A percentile compares a stretch with the other conserved stretches of the same genome.
Conservation (phyloP, 2,888 invertebrate species). For the Malacosoma neustria region DNA sequence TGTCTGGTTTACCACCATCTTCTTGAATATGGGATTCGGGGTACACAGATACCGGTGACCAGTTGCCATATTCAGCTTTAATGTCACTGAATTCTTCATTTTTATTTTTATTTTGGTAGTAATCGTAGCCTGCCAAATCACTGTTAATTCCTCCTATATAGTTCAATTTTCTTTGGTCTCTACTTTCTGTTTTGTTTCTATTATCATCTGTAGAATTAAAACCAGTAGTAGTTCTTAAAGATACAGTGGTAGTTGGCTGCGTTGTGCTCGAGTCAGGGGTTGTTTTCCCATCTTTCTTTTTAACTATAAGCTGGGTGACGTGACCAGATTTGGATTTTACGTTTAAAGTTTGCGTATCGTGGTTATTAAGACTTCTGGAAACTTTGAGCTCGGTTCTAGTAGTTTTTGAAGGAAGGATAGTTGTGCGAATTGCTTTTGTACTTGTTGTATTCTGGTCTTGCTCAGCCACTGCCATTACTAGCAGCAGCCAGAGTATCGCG, state of each 20-base stretch:
- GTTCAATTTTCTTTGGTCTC: slow-evolving; percentile 62
- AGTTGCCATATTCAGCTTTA: slow-evolving; percentile 68
- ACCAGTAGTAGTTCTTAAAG: slow-evolving; percentile 27
- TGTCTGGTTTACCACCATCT: slow-evolving; percentile 48
- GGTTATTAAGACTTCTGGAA: slow-evolving; percentile 84
- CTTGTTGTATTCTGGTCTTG: slow-evolving; percentile 51
- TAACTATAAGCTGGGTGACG: slow-evolving; percentile 84
- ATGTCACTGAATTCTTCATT: slow-evolving; percentile 60
- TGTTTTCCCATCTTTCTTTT: slow-evolving; percentile 77
- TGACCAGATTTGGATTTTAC: slow-evolving; percentile 85
- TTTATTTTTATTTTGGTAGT: slow-evolving; percentile 59
- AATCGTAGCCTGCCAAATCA: slow-evolving; percentile 63
- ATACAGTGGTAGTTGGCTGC: slow-evolving; percentile 42
- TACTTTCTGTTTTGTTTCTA: slow-evolving; percentile 55
- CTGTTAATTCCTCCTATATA: slow-evolving; percentile 50
- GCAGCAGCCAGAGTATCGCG: slow-evolving; percentile 49
- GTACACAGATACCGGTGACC: slow-evolving; percentile 69
- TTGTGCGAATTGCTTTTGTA: slow-evolving; percentile 55
- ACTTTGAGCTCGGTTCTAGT: slow-evolving; percentile 85
- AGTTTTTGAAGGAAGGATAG: slow-evolving; percentile 72
- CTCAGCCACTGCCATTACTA: slow-evolving; percentile 35
- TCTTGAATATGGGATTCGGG: slow-evolving; percentile 65
- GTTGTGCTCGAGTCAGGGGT: slow-evolving; percentile 34
- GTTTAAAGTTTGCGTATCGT: slow-evolving; percentile 83
- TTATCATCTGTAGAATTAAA: slow-evolving; percentile 31